Evolutionary conservation across 2,113 vertebrate species (phyloP).

Genomic region (Pogona vitticeps): DNA sequence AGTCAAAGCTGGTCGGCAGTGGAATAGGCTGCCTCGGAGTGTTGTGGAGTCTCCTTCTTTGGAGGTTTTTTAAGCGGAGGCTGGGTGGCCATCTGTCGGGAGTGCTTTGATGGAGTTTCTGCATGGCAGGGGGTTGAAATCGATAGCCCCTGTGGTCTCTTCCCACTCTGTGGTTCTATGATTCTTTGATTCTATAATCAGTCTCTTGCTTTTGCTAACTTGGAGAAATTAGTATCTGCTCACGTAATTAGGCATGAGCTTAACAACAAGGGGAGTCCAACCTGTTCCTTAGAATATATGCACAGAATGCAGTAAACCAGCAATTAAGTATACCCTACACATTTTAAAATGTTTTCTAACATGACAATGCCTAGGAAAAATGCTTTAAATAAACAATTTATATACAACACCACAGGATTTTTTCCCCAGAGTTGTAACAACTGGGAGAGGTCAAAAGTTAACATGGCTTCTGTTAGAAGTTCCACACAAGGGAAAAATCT

Average conservation of each 20-base stretch:
- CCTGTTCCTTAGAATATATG: not conserved
- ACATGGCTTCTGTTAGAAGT: slow-evolving; percentile 19
- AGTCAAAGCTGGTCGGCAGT: too few species aligned
- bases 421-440: not conserved
- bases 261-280: not conserved
- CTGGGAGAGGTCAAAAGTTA: not conserved
- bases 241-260: not conserved
- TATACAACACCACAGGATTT: not conserved
- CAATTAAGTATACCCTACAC: not conserved
- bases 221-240: not conserved
- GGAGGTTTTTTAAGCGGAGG: too few species aligned
- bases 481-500: slow-evolving; percentile 8
- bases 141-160: too few species aligned
- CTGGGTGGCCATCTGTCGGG: too few species aligned
- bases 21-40: too few species aligned
- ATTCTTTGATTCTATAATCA: too few species aligned
- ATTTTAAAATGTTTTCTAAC: not conserved
- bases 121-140: too few species aligned
- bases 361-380: not conserved
- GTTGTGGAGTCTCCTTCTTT: too few species aligned
- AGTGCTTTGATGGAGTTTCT: too few species aligned
- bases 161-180: too few species aligned
- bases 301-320: not conserved
- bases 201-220: not conserved
- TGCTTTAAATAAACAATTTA: not conserved